phyloP scores from a whole-genome alignment of 1,140 invertebrate genomes.

The Scaptomyza pallida region DNA sequence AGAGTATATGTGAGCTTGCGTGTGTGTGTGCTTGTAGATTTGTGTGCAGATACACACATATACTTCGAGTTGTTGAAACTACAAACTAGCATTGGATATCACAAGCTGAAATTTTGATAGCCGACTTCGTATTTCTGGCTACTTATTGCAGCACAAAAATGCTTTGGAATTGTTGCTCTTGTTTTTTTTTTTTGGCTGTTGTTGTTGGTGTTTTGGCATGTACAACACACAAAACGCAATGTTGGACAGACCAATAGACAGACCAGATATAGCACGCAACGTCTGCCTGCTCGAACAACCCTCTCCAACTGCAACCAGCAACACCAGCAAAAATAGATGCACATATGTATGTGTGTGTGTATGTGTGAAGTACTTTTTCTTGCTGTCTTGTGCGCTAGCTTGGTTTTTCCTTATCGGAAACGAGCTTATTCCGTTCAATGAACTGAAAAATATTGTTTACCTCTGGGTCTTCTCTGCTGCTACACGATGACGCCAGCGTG shows the following conservation, averaged over 20 bases:
- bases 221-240: slow-evolving; percentile 57
- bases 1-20: no score
- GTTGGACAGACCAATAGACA: slow-evolving; percentile 62
- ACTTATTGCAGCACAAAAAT: slow-evolving; percentile 57
- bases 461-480: slow-evolving; percentile 51
- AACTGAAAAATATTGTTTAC: slow-evolving; percentile 82
- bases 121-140: slow-evolving; percentile 18
- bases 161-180: slow-evolving; percentile 13
- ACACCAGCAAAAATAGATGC: slow-evolving; percentile 6
- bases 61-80: slow-evolving; percentile 6
- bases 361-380: slow-evolving; percentile 38
- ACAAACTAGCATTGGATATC: slow-evolving; percentile 48
- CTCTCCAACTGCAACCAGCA: not conserved
- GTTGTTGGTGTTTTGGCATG: slow-evolving; percentile 55
- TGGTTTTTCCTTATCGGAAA: slow-evolving; percentile 72
- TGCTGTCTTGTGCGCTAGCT: slow-evolving; percentile 41
- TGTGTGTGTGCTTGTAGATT: not conserved
- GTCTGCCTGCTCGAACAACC: slow-evolving; percentile 34
- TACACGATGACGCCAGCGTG: not conserved
- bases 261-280: slow-evolving; percentile 43
- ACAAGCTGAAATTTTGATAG: slow-evolving; percentile 48
- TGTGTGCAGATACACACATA: not conserved
- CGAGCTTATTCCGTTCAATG: slow-evolving; percentile 81
- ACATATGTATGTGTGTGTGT: slow-evolving; percentile 39
- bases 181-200: slow-evolving; percentile 24